Evolutionary conservation across 2,888 invertebrate genomes (phyloP).

Genomic region (Coleophora flavipennella): DNA sequence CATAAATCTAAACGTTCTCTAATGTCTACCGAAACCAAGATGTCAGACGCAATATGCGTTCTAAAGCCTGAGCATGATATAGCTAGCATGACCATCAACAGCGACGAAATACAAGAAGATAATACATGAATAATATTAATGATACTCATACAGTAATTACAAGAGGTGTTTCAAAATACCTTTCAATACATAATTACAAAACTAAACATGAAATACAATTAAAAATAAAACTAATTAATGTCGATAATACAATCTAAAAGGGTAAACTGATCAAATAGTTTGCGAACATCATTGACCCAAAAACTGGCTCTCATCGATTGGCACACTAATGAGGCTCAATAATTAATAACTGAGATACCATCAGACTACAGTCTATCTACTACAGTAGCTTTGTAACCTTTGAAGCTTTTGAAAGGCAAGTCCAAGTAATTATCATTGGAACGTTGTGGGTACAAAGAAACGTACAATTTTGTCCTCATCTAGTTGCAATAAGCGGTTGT

Average conservation of each 20-base stretch:
- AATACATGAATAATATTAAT: neutral
- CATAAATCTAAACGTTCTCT: conserved; percentile 7
- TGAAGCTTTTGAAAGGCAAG: conserved; percentile 25
- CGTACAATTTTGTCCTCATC: conserved; percentile 43
- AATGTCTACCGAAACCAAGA: conserved; percentile 9
- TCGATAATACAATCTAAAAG: conserved; percentile 25
- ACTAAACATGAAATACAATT: conserved; percentile 23
- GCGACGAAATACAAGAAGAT: neutral
- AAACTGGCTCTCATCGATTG: conserved; percentile 31
- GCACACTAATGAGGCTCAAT: conserved; percentile 37
- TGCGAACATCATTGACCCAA: conserved; percentile 51
- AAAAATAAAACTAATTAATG: conserved; percentile 34
- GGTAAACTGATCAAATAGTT: conserved; percentile 29
- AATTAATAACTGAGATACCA: conserved; percentile 39
- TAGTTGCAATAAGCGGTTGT: conserved; percentile 26
- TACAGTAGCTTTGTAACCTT: conserved; percentile 15
- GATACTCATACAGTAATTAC: neutral
- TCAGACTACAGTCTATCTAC: no score
- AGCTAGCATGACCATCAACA: neutral
- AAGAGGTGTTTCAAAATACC: neutral
- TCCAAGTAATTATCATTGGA: conserved; percentile 30
- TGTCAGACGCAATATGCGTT: conserved; percentile 8
- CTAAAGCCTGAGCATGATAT: conserved; percentile 1
- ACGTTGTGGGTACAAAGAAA: conserved; percentile 38
- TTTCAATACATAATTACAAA: conserved; percentile 16